phyloP scores from a whole-genome alignment of 2,797 vertebrate genomes.

The Lerista edwardsae region DNA sequence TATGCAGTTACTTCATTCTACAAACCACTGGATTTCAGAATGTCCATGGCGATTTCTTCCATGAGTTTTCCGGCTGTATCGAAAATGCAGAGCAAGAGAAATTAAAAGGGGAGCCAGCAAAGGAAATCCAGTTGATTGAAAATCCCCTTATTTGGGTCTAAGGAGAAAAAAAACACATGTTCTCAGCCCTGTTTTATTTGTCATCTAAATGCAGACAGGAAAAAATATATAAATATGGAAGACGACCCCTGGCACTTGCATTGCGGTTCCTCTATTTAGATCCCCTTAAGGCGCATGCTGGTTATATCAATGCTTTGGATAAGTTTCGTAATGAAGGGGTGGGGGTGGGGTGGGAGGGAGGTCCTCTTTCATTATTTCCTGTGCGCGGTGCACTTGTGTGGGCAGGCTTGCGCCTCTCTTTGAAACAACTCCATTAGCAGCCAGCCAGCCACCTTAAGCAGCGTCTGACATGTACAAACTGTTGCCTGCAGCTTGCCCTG shows the following conservation, averaged over 20 bases:
- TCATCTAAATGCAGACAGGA: constrained; percentile 66
- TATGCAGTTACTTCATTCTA: not conserved
- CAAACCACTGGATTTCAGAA: not conserved
- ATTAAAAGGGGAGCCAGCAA: constrained; percentile 18
- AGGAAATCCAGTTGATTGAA: constrained; percentile 46
- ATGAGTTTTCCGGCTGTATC: not conserved
- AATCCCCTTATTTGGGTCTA: constrained; percentile 49
- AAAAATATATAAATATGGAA: constrained; percentile 74
- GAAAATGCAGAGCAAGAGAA: constrained; percentile 7
- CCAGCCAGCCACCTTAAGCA: constrained; percentile 66
- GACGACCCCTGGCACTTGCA: constrained; percentile 51
- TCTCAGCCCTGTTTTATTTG: constrained; percentile 60
- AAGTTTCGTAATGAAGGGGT: constrained; percentile 35
- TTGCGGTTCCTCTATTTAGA: constrained; percentile 58
- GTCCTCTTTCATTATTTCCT: constrained; percentile 26
- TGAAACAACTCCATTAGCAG: constrained; percentile 70
- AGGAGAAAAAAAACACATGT: not conserved
- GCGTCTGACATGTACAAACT: constrained; percentile 81
- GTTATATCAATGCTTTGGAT: constrained; percentile 60
- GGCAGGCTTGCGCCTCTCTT: constrained; percentile 28
- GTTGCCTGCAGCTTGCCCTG: constrained; percentile 71
- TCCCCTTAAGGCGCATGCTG: constrained; percentile 47
- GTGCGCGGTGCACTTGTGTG: not conserved
- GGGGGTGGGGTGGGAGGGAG: not conserved
- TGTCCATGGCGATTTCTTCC: not conserved